These are phyloP conservation scores for Neoascia interrupta DNA, from an alignment of 2,888 invertebrate genomes.

Conservation along the genomic window DNA sequence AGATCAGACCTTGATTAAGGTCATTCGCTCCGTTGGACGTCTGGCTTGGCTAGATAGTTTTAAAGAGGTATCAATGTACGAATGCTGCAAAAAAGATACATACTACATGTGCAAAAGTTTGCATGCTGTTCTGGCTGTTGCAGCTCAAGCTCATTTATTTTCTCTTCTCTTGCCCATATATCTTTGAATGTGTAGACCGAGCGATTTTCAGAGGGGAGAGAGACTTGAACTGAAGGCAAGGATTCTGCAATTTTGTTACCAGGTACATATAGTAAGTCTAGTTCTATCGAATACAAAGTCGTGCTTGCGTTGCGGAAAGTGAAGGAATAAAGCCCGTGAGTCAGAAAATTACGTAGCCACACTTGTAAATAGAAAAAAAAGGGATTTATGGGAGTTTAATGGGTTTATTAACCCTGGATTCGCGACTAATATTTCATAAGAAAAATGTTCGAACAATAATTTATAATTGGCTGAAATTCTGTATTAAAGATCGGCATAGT, in stretches of 20 bases:
- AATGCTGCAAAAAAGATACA: slow-evolving; percentile 20
- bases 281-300: slow-evolving; percentile 27
- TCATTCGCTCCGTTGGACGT: slow-evolving; percentile 67
- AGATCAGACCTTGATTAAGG: slow-evolving; percentile 69
- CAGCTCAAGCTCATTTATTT: slow-evolving; percentile 33
- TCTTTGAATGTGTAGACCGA: slow-evolving; percentile 24
- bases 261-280: slow-evolving; percentile 40
- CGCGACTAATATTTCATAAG: no score
- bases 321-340: no score
- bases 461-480: no score
- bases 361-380: no score
- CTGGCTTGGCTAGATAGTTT: slow-evolving; percentile 53
- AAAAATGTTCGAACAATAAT: no score
- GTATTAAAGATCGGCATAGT: no score
- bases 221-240: slow-evolving; percentile 25
- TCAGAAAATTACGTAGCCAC: no score
- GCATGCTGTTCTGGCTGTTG: slow-evolving; percentile 44
- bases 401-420: no score
- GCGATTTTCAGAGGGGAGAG: background rate
- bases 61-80: slow-evolving; percentile 19
- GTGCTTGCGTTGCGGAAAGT: background rate
- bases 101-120: slow-evolving; percentile 8
- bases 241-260: slow-evolving; percentile 32
- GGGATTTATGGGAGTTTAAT: no score
- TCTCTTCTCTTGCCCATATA: slow-evolving; percentile 14